These are phyloP conservation scores for Argentina silus DNA, from an alignment of 2,797 vertebrate genomes.

Conservation along the genomic window DNA sequence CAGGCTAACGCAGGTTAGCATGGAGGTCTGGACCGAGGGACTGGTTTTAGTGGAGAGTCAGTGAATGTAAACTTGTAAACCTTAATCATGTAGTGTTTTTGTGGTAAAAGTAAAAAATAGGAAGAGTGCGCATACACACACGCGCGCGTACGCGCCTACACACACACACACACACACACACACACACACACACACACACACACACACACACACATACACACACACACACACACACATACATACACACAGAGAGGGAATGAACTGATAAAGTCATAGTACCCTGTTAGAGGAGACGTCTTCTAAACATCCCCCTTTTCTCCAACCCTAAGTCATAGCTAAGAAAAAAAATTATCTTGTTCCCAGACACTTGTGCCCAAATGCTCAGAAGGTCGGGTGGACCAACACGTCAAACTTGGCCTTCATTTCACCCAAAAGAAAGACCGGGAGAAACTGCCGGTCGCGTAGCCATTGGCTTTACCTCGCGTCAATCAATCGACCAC, in stretches of 20 bases:
- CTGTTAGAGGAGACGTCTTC: slow-evolving; percentile 30
- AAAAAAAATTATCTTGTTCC: too few relatives aligned
- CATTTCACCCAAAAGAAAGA: too few relatives aligned
- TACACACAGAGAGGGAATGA: slow-evolving; percentile 36
- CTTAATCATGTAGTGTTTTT: slow-evolving; percentile 52
- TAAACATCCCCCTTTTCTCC: not conserved
- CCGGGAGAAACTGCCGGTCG: too few relatives aligned
- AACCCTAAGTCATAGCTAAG: not conserved
- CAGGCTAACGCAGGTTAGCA: slow-evolving; percentile 48
- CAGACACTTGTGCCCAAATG: too few relatives aligned
- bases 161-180: slow-evolving; percentile 14
- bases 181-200: slow-evolving; percentile 28
- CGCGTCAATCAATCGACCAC: too few relatives aligned
- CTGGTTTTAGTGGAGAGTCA: slow-evolving; percentile 1
- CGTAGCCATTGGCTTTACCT: too few relatives aligned
- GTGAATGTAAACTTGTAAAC: slow-evolving; percentile 10
- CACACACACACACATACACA: not conserved
- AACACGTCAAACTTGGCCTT: too few relatives aligned
- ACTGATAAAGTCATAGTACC: slow-evolving; percentile 22
- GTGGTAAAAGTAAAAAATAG: slow-evolving; percentile 58
- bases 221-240: slow-evolving; percentile 9
- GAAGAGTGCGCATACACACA: slow-evolving; percentile 13
- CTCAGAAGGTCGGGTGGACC: too few relatives aligned
- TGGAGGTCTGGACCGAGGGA: not conserved
- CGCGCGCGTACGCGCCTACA: not conserved